Evolutionary conservation across 2,797 vertebrate species (phyloP), one percentile per base, ranked within the genome.

Genomic region (Prunella strophiata): DNA sequence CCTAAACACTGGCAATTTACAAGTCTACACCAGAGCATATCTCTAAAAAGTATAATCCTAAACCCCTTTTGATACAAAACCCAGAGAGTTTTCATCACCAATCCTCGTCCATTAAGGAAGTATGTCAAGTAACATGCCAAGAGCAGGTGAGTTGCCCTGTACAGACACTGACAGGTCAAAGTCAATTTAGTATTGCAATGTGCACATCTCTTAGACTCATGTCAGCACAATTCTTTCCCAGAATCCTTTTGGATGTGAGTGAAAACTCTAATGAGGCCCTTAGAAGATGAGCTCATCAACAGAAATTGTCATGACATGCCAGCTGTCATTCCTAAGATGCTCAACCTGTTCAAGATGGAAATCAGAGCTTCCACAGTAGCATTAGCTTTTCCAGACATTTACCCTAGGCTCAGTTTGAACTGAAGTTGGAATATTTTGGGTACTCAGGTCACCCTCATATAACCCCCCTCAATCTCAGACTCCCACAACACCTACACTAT

Each of bases 221-320:
- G 70, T 93, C 84, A 96, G 93, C 93, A 71, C 68, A 73, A 63
- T 85, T 85, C 55, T 43, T 82, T 87, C 89, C 87, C 82, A 77
- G 68, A 81, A 93, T 82, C 85, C 87, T 85, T 74, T 8, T 78
- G 92, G 59, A 90, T 71, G 43, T 23, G 51, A 94, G 58, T 78
- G 72, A 75, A 91, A 89, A 77, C 72, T 61, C 92, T 97, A 96
- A 95, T 71, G 89, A 94, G 85, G 85, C 57, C 68, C 45, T 93
- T 51, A 51, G 63, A 96, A 92, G 51, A 94, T 0, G 38, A 70
- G 62, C 43, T 57, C 78, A 51, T 70, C 62, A 80, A 85, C 52
- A 92, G 61, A 90, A 93, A 85, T 65, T 91, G 80, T 80, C 94
- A 91, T 66, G 81, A 90, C 73, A 87, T 72, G 91, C 81, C 71